Evolutionary conservation across 2,888 invertebrate genomes (phyloP).

Genomic region (Drosophila colorata): DNA sequence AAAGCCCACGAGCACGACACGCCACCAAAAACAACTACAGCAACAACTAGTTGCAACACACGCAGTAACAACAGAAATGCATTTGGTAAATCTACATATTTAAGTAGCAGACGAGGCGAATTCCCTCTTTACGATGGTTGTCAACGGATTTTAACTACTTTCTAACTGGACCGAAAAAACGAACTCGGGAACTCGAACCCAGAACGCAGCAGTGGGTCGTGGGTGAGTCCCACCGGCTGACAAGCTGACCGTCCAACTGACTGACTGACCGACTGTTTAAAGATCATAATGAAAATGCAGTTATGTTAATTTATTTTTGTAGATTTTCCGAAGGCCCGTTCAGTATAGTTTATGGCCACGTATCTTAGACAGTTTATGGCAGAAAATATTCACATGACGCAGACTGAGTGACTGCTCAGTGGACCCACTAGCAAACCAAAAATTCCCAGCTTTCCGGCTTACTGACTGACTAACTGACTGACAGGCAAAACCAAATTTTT

Average conservation of each 20-base stretch:
- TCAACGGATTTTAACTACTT: slow-evolving; percentile 71
- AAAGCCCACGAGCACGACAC: slow-evolving; percentile 43
- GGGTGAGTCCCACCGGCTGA: slow-evolving; percentile 54
- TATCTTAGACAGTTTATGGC: slow-evolving; percentile 69
- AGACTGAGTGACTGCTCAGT: slow-evolving; percentile 34
- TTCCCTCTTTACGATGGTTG: slow-evolving; percentile 55
- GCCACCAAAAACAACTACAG: slow-evolving; percentile 19
- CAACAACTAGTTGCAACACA: slow-evolving; percentile 13
- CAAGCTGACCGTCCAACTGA: slow-evolving; percentile 5
- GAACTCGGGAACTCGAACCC: slow-evolving; percentile 21
- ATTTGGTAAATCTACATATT: slow-evolving; percentile 74
- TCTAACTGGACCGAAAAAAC: slow-evolving; percentile 58
- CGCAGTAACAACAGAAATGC: slow-evolving; percentile 66
- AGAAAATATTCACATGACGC: slow-evolving; percentile 58
- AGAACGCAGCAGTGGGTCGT: slow-evolving; percentile 64
- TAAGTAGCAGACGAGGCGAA: slow-evolving; percentile 47
- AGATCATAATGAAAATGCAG: slow-evolving; percentile 66
- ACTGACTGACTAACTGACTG: slow-evolving; percentile 43
- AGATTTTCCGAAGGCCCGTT: slow-evolving; percentile 32
- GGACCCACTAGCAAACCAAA: neutral
- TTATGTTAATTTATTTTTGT: slow-evolving; percentile 67
- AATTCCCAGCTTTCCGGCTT: slow-evolving; percentile 3
- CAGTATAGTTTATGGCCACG: slow-evolving; percentile 67
- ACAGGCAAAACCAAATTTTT: slow-evolving; percentile 53
- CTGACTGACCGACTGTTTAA: slow-evolving; percentile 21